Base-by-base conservation (phyloP, 1,140 invertebrate species). In the Drosophila carrolli region DNA sequence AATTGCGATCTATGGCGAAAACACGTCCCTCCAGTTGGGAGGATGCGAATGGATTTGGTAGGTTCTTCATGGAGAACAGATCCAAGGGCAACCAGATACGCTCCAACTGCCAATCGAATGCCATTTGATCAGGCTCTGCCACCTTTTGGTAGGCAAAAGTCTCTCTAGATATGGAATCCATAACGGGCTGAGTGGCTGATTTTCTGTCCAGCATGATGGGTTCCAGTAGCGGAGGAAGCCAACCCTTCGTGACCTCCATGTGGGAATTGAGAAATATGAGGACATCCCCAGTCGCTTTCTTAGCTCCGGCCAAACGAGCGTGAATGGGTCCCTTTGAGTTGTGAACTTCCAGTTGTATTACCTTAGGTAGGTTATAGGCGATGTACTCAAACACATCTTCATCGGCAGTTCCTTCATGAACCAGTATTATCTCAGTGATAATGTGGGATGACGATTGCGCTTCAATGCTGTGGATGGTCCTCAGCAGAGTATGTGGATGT, bases 61-160 rank as follows among this genome's bases (percentile, higher is more conserved):
- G 97, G 91, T 96, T 93, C 73, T 95, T 93, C 27, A 95, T 81
- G 90, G 98, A 97, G 75, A 95, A 95, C 0, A 96, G 95, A 59
- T 98, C 93, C 9, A 98, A 82, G 8, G 98, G 97, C 38, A 99
- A 93, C 43, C 97, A 93, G 91, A 98, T 98, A 90, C 99, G 99
- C 93, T 96, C 98, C 75, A 99, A 95, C 92, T 98, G 96, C 98
- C 98, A 99, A 92, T 99, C 97, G 93, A 99, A 99, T 29, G 97
- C 97, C 8, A 97, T 97, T 54, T 98, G 93, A 0, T 67, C 9
- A 0, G 44, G 41, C 7, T 14, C 41, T 14, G 8, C n/a, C 23
- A 37, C 1, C 11, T 14, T 16, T n/a, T 62, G 44, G 37, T 78
- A 75, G 35, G 40, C 79, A 44, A 81, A 78, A 1, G 48, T 62